Percentiles rank a stretch among this genome's conserved stretches.
Evolutionary conservation across 2,888 invertebrate species (phyloP).

Genomic region (Aspidiotus destructor): DNA sequence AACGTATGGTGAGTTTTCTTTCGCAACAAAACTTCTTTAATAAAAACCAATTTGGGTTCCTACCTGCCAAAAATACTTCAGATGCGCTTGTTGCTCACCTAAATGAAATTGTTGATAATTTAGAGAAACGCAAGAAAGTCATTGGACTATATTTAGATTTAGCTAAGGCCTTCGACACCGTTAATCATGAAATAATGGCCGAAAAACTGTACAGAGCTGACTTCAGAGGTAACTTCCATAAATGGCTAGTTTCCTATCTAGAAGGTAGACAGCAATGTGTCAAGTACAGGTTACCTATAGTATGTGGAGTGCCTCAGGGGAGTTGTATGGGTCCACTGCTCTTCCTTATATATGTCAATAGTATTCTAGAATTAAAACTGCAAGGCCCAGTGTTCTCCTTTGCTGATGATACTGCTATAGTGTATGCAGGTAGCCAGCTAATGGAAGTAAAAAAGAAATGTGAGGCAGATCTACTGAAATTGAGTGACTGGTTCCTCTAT

Average conservation of each 20-base stretch:
- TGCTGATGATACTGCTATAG: constrained; percentile 8
- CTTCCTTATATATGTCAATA: not conserved
- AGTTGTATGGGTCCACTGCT: not conserved
- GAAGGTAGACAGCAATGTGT: not conserved
- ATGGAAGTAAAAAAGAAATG: no score
- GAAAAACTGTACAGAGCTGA: not conserved
- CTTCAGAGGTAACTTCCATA: not conserved
- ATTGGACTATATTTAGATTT: not conserved
- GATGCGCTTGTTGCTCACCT: not conserved
- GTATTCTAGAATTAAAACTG: not conserved
- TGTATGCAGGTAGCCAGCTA: no score
- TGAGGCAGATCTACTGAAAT: no score
- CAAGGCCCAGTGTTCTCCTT: not conserved
- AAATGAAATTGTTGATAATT: not conserved
- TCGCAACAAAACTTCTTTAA: not conserved
- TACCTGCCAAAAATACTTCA: not conserved
- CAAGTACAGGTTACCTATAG: not conserved
- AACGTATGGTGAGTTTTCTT: not conserved
- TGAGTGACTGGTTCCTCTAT: no score
- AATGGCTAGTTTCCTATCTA: not conserved
- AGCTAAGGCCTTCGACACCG: constrained; percentile 12
- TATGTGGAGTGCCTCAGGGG: not conserved
- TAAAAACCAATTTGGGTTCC: constrained; percentile 2
- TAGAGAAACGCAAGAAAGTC: not conserved
- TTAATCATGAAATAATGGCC: constrained; percentile 1